Base-by-base conservation (phyloP, 2,888 invertebrate genomes). In the Diarsia rubi region DNA sequence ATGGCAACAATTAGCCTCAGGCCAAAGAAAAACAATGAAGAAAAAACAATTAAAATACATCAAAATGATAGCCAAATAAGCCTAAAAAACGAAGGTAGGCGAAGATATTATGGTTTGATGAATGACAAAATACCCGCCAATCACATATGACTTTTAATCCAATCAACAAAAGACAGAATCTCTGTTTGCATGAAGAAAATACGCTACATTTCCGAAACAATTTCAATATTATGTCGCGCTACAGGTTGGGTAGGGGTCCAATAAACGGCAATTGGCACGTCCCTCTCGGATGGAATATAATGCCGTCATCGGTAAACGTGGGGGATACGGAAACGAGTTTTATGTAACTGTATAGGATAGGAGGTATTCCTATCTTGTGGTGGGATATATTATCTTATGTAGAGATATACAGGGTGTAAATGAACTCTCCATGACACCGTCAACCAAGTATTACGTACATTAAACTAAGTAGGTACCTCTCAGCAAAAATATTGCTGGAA, bases 241-340 rank as follows among this genome's bases (percentile, higher is more conserved):
- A 79, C 54, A 77, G 73, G 73, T 79, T 72, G 52, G 24, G 16
- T 54, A 42, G 19, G 3, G 0, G 37, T 45, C 57, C 54, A 45
- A 79, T 78, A 78, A 72, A 72, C n/a, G 47, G 60, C 73, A 62
- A 62, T 79, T 52, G 73, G 73, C 78, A 78, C 78, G 78, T 78
- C 52, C 52, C 47, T 66, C 54, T 62, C 47, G 42, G 57, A 75
- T 64, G 44, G 24, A 54, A 72, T 65, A 72, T 72, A 79, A 79
- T 79, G 31, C 24, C 60, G 52, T 47, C 65, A 78, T 54, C 65
- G 31, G 73, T 66, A 62, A 66, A 79, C 60, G 79, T 54, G 73
- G 60, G 73, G 27, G 24, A 73, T 66, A 79, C 2, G 21, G 37
- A 31, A 54, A 21, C 12, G 37, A n/a, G 52, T 14, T 59, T 62